phyloP scores from a whole-genome alignment of 2,888 invertebrate species.

The Drosophila kuntzei region DNA sequence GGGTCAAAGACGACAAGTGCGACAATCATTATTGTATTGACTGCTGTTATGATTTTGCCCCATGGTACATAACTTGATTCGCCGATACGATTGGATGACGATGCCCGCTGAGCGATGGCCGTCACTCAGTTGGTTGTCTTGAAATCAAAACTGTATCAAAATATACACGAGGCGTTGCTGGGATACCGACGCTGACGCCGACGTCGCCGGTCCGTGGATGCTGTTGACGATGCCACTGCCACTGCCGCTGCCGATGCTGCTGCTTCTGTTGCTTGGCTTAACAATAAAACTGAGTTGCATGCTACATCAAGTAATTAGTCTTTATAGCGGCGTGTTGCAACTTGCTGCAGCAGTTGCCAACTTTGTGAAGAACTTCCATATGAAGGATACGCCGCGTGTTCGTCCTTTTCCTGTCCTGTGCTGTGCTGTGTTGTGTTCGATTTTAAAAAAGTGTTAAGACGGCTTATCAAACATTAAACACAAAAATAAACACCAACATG shows the following conservation, averaged over 20 bases:
- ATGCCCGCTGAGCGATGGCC: slow-evolving; percentile 47
- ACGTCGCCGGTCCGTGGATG: slow-evolving; percentile 52
- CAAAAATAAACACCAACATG: slow-evolving; percentile 40
- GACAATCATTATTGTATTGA: too few species aligned
- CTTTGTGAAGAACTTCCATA: slow-evolving; percentile 56
- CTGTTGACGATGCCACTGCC: slow-evolving; percentile 27
- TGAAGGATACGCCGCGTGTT: slow-evolving; percentile 70
- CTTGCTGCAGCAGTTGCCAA: slow-evolving; percentile 65
- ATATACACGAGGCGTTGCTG: slow-evolving; percentile 41
- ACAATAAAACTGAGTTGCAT: slow-evolving; percentile 85
- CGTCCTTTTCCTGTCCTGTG: slow-evolving; percentile 43
- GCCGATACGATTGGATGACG: slow-evolving; percentile 31
- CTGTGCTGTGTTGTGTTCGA: slow-evolving; percentile 43
- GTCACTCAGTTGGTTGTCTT: slow-evolving; percentile 58
- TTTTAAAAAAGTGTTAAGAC: slow-evolving; percentile 7
- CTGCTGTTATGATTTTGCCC: neutral
- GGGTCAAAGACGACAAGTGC: too few species aligned
- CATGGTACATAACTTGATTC: slow-evolving; percentile 37
- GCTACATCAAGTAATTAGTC: slow-evolving; percentile 84
- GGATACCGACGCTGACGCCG: slow-evolving; percentile 23
- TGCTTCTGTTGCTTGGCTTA: slow-evolving; percentile 47
- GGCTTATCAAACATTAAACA: slow-evolving; percentile 1
- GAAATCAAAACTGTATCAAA: slow-evolving; percentile 77
- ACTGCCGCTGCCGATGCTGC: slow-evolving; percentile 33
- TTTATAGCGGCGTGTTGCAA: slow-evolving; percentile 78